Evolutionary conservation across 1,140 invertebrate genomes (phyloP).

Genomic region (Solen grandis): DNA sequence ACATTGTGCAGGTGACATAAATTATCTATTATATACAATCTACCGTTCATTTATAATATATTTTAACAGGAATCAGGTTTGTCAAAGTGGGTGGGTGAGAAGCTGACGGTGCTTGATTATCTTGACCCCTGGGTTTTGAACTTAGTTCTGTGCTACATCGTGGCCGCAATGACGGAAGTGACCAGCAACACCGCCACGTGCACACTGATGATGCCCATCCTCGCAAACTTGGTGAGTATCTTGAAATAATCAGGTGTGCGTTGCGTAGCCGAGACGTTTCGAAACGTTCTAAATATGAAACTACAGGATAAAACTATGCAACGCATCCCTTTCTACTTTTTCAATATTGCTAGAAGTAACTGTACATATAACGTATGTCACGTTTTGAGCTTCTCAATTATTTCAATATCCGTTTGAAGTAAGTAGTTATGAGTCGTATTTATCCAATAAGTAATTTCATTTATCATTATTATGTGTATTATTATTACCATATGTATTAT

Average conservation of each 20-base stretch:
- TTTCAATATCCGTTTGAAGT: too few relatives aligned
- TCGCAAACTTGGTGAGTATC: slow-evolving; percentile 77
- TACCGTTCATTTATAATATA: too few relatives aligned
- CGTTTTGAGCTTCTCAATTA: too few relatives aligned
- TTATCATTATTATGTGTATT: background rate
- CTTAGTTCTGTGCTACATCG: slow-evolving; percentile 77
- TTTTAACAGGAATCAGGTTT: slow-evolving; percentile 61
- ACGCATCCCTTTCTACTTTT: background rate
- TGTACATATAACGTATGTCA: too few relatives aligned
- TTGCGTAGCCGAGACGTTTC: background rate
- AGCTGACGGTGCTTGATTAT: slow-evolving; percentile 62
- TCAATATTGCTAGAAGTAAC: background rate
- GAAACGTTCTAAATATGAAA: background rate
- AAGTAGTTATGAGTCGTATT: too few relatives aligned
- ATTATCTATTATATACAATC: too few relatives aligned
- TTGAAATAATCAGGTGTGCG: background rate
- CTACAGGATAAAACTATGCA: background rate
- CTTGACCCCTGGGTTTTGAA: slow-evolving; percentile 69
- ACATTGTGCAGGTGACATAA: too few relatives aligned
- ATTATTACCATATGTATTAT: slow-evolving; percentile 4
- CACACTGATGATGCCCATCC: slow-evolving; percentile 82
- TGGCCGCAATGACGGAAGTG: slow-evolving; percentile 81
- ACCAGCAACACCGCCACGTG: slow-evolving; percentile 82
- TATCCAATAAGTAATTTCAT: background rate
- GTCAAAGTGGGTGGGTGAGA: slow-evolving; percentile 65